These are phyloP conservation scores for Agrenia bidenticulata DNA, from an alignment of 2,888 invertebrate genomes.

Conservation along the genomic window DNA sequence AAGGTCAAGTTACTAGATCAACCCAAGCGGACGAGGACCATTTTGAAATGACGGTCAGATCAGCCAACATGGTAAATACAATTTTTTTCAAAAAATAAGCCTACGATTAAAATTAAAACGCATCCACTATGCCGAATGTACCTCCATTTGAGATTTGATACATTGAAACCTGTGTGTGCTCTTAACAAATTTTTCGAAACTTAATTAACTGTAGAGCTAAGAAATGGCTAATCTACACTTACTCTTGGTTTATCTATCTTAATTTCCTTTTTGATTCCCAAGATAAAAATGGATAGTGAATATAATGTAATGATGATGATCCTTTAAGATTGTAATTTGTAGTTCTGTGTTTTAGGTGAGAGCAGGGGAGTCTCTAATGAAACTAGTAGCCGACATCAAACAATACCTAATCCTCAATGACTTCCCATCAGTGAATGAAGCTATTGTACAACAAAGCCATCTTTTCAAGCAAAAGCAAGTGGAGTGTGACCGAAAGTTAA, in stretches of 20 bases:
- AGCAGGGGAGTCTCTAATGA: conserved; percentile 95
- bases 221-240: too few relatives aligned
- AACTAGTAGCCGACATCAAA: conserved; percentile 94
- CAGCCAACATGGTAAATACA: conserved; percentile 78
- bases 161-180: too few relatives aligned
- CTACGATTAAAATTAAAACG: too few relatives aligned
- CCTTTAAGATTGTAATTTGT: not conserved
- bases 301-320: not conserved
- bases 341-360: conserved; percentile 65
- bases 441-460: conserved; percentile 90
- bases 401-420: conserved; percentile 97
- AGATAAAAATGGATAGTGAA: not conserved
- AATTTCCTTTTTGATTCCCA: too few relatives aligned
- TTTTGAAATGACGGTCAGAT: conserved; percentile 94
- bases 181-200: too few relatives aligned
- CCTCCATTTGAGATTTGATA: too few relatives aligned
- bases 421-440: conserved; percentile 96
- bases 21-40: conserved; percentile 94
- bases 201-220: too few relatives aligned
- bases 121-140: too few relatives aligned
- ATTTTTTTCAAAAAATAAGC: too few relatives aligned
- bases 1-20: conserved; percentile 78
- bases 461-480: conserved; percentile 84
- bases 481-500: conserved; percentile 89
- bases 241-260: too few relatives aligned